Base-by-base conservation (phyloP, 2,888 invertebrate species). In the Pardosa pseudoannulata region DNA sequence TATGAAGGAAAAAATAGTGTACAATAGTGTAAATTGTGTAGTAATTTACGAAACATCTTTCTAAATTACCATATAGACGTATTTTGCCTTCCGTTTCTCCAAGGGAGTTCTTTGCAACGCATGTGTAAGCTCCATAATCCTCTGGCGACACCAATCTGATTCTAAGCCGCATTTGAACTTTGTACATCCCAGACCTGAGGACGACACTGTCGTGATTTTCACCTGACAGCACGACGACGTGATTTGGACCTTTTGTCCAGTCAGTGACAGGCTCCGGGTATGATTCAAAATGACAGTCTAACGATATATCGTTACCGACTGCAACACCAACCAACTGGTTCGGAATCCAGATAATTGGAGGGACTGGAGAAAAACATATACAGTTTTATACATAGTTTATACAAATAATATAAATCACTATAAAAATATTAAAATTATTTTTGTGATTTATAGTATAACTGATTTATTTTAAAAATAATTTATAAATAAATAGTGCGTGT, bases 21-120 rank as follows among this genome's bases (percentile, higher is more conserved):
- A n/a, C n/a, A n/a, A n/a, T n/a, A n/a, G n/a, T n/a, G n/a, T n/a
- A n/a, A n/a, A n/a, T n/a, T n/a, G n/a, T n/a, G n/a, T n/a, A n/a
- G n/a, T n/a, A n/a, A n/a, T n/a, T n/a, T n/a, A n/a, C n/a, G n/a
- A n/a, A n/a, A n/a, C n/a, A n/a, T n/a, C n/a, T n/a, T n/a, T n/a
- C n/a, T n/a, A 3, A 56, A 56, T 31, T 50, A 78, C 78, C 97
- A 92, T 97, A 97, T 89, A 97, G 94, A 91, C 96, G 94, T 92
- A 97, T 96, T 90, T 96, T 96, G 90, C 97, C 97, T 92, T 97
- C 97, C 13, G 97, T 97, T 93, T 97, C 97, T 88, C 97, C 97
- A 67, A 97, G 94, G 78, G 96, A 96, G 93, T 97, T 97, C 93
- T 97, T 97, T 90, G 96, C 96, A 92, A 97, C 96, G 93, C 97